These are phyloP conservation scores for Chymomyza procnemis DNA, from an alignment of 2,888 invertebrate species.

Conservation along the genomic window DNA sequence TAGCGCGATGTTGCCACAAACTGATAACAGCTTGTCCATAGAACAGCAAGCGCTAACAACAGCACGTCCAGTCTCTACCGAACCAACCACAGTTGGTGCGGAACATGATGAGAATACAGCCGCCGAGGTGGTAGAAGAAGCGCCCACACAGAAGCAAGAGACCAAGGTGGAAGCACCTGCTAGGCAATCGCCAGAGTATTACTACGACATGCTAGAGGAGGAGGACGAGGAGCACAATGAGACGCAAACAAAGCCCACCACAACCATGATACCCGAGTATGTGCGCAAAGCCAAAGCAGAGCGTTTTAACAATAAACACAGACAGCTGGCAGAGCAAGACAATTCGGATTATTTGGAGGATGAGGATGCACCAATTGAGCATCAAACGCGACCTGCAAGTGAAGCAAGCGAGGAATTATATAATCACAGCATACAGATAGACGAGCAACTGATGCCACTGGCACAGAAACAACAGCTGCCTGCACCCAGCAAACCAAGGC, in stretches of 20 bases:
- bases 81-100: conserved; percentile 11
- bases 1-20: conserved; percentile 14
- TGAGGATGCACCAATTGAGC: conserved; percentile 35
- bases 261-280: conserved; percentile 74
- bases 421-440: conserved; percentile 25
- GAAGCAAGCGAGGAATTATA: conserved; percentile 13
- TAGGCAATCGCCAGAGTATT: conserved; percentile 40
- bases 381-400: conserved; percentile 33
- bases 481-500: conserved; percentile 28
- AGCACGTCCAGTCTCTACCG: conserved; percentile 37
- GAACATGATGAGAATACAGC: conserved; percentile 41
- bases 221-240: conserved; percentile 35
- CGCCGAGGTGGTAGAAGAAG: conserved; percentile 39
- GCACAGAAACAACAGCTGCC: conserved; percentile 56
- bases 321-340: conserved; percentile 21
- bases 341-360: conserved; percentile 58
- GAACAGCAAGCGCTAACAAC: conserved; percentile 33
- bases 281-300: conserved; percentile 67
- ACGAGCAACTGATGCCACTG: conserved; percentile 44
- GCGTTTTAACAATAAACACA: conserved; percentile 38
- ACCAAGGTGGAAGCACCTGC: conserved; percentile 21
- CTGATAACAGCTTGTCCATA: conserved; percentile 22
- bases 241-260: conserved; percentile 21
- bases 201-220: conserved; percentile 45
- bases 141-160: conserved; percentile 37